A percentile compares a stretch with the other conserved stretches of the same genome.
phyloP scores from a whole-genome alignment of 2,888 invertebrate species.

The Isotomurus palustris region DNA sequence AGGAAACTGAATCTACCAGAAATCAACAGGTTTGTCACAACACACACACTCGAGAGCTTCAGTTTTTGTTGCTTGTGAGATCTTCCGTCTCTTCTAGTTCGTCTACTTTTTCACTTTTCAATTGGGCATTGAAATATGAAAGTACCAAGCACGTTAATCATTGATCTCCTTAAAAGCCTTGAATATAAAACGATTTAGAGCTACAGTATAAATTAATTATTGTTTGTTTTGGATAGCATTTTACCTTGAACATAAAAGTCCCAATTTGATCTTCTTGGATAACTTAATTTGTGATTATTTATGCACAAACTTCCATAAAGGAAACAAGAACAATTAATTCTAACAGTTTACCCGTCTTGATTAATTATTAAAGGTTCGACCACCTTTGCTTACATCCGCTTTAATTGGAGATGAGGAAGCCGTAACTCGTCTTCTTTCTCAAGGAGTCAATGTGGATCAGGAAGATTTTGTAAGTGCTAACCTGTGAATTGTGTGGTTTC shows the following conservation, averaged over 20 bases:
- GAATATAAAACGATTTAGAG: too few relatives aligned
- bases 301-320: background rate
- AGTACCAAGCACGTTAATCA: too few relatives aligned
- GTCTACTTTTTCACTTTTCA: too few relatives aligned
- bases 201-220: too few relatives aligned
- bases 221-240: background rate
- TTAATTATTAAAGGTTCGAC: constrained; percentile 24
- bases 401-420: constrained; percentile 38
- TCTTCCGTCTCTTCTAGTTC: too few relatives aligned
- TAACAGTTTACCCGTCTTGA: too few relatives aligned
- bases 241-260: background rate
- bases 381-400: constrained; percentile 31
- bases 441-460: constrained; percentile 29
- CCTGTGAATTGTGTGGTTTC: background rate
- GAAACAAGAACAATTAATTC: too few relatives aligned
- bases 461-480: constrained; percentile 34
- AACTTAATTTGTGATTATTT: background rate
- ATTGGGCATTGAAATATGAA: too few relatives aligned
- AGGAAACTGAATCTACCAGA: constrained; percentile 7
- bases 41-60: too few relatives aligned
- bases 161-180: too few relatives aligned
- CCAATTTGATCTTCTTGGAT: background rate
- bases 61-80: too few relatives aligned
- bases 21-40: constrained; percentile 16
- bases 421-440: constrained; percentile 27